Evolutionary conservation across 2,113 vertebrate genomes (phyloP).

Genomic region (Regulus satrapa): DNA sequence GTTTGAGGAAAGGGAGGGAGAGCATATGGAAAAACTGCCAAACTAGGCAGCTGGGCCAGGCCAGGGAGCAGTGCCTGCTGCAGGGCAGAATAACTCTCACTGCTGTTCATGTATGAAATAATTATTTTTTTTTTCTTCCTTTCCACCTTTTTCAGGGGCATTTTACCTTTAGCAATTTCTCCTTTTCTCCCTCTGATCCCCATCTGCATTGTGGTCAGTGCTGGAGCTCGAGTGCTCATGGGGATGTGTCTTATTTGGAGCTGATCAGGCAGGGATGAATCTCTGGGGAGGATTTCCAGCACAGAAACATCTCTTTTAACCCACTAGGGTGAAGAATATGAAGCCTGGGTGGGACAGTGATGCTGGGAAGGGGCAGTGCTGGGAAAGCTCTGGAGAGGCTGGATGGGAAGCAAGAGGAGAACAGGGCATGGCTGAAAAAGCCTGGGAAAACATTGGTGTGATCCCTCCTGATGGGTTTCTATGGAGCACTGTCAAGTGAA

Average conservation of each 20-base stretch:
- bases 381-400: background rate
- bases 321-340: background rate
- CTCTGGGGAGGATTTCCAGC: background rate
- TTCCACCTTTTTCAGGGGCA: background rate
- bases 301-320: background rate
- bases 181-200: background rate
- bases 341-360: background rate
- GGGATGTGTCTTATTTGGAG: background rate
- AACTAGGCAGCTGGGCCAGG: background rate
- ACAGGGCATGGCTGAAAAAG: background rate
- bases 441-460: background rate
- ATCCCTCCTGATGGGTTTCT: background rate
- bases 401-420: background rate
- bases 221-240: accelerated
- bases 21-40: background rate
- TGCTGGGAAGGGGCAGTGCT: background rate
- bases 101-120: background rate
- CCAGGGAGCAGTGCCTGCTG: background rate
- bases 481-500: background rate
- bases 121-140: background rate
- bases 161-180: background rate
- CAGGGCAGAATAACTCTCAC: background rate
- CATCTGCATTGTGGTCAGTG: accelerated
- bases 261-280: background rate
- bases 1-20: background rate